Percentiles rank a stretch among this genome's conserved stretches.
These are phyloP conservation scores for Stratiolaelaps scimitus DNA, from an alignment of 1,140 invertebrate species.

Conservation along the genomic window DNA sequence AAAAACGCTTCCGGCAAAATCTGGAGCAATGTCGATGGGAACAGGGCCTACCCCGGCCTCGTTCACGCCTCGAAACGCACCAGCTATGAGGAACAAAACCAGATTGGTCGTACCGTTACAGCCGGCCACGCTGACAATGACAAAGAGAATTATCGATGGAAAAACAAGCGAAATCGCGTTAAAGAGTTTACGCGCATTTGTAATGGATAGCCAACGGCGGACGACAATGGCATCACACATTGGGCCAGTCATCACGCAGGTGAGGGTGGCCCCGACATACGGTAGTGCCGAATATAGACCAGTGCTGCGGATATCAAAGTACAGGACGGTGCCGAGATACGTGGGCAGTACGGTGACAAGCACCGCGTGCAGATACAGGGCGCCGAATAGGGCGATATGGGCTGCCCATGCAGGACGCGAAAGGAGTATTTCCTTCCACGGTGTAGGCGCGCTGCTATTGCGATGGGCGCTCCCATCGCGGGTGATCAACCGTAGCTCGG, in stretches of 20 bases:
- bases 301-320: slow-evolving; percentile 60
- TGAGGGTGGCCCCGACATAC: neutral
- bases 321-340: slow-evolving; percentile 75
- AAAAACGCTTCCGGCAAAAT: slow-evolving; percentile 20
- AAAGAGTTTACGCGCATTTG: neutral
- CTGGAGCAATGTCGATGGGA: slow-evolving; percentile 12
- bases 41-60: neutral
- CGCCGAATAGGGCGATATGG: neutral
- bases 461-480: neutral
- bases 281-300: neutral
- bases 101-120: neutral
- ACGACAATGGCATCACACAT: neutral
- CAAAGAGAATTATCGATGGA: neutral
- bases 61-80: neutral
- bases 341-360: slow-evolving; percentile 81
- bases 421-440: slow-evolving; percentile 2
- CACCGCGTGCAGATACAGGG: slow-evolving; percentile 50
- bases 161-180: slow-evolving; percentile 13
- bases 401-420: slow-evolving; percentile 27
- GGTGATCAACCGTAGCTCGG: slow-evolving; percentile 31
- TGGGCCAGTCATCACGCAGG: neutral
- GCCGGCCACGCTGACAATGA: neutral
- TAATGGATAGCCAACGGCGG: neutral
- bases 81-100: neutral
- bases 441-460: neutral